Percentiles rank a stretch among this genome's conserved stretches.
Evolutionary conservation across 2,113 vertebrate genomes (phyloP).

Genomic region (Vireo altiloquus): DNA sequence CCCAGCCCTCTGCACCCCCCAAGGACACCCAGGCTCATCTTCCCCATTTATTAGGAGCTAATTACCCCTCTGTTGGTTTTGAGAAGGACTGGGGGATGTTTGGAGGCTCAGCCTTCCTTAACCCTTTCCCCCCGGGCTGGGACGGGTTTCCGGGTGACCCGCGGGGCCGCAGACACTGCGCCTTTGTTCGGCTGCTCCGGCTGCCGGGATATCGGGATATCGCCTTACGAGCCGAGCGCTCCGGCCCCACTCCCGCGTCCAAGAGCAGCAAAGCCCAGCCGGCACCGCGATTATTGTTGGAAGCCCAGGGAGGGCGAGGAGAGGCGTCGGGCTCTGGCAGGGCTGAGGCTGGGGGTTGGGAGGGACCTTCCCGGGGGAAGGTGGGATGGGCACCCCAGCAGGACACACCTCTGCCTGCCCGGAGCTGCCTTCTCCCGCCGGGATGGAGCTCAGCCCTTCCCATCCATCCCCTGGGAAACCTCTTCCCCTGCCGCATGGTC

Average conservation of each 20-base stretch:
- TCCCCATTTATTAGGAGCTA: not conserved
- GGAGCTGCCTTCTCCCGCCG: not conserved
- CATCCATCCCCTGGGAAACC: not conserved
- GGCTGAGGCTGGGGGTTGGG: not conserved
- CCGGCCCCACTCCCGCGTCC: conserved; percentile 7
- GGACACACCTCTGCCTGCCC: not conserved
- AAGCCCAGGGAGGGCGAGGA: not conserved
- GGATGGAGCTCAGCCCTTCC: not conserved
- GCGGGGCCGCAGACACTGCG: not conserved
- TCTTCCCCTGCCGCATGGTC: fast-evolving
- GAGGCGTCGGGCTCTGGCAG: not conserved
- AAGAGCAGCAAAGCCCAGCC: conserved; percentile 54
- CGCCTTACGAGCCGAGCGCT: conserved; percentile 27
- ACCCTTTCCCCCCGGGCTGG: conserved; percentile 39
- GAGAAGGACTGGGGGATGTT: not conserved
- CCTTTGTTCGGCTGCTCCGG: conserved; percentile 42
- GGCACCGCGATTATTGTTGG: not conserved
- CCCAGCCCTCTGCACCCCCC: not conserved
- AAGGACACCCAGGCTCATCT: not conserved
- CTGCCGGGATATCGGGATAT: not conserved
- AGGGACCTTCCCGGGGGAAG: not conserved
- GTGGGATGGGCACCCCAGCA: not conserved
- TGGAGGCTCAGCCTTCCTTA: conserved; percentile 43
- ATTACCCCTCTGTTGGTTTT: conserved; percentile 9
- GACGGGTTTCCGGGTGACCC: conserved; percentile 34